A percentile compares a stretch with the other conserved stretches of the same genome.
phyloP scores from a whole-genome alignment of 1,140 invertebrate species.

The silkworm (Bombyx mori) region ASM3026992v2 NC_085118.1:183001-183500 shows the following conservation, averaged over 20 bases:
- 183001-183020: no score
- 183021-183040: no score
- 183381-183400: background rate
- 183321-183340: background rate
- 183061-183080: no score
- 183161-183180: constrained; percentile 3
- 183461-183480: constrained; percentile 3
- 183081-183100: background rate
- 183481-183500: constrained; percentile 3
- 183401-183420: background rate
- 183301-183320: background rate
- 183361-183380: background rate
- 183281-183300: background rate
- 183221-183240: background rate
- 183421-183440: constrained; percentile 7
- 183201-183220: background rate
- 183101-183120: constrained; percentile 1
- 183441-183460: constrained; percentile 7
- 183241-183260: constrained; percentile 2
- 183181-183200: background rate
- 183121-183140: constrained; percentile 1
- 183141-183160: background rate
- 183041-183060: no score
- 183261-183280: background rate
- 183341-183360: background rate